Evolutionary conservation across 2,113 vertebrate genomes (phyloP).

Genomic region (Capricornis sumatraensis): DNA sequence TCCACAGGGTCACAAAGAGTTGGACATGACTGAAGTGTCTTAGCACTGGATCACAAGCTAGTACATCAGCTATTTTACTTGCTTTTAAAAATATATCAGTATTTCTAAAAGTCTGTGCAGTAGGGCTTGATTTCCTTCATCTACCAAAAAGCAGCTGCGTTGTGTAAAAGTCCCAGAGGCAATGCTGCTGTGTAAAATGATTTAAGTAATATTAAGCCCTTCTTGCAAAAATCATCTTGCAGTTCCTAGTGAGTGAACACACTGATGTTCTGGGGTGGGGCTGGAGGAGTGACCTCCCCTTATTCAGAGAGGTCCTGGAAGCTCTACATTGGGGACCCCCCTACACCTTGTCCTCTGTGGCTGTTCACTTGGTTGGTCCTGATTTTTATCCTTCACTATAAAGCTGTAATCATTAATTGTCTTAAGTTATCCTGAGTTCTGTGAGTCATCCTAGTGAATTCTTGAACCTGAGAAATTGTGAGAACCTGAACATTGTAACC

Average conservation of each 20-base stretch:
- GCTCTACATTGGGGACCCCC: not conserved
- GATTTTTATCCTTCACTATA: not conserved
- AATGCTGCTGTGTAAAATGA: conserved; percentile 19
- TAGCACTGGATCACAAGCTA: not conserved
- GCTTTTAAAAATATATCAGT: conserved; percentile 16
- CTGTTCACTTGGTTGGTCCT: not conserved
- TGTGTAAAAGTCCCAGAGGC: conserved; percentile 16
- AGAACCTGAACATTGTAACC: not conserved
- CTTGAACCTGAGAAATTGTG: not conserved
- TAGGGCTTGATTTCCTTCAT: conserved; percentile 10
- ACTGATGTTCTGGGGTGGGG: not conserved
- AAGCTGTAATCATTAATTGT: not conserved
- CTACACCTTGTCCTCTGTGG: not conserved
- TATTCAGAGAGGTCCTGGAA: not conserved
- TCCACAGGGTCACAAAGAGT: not conserved
- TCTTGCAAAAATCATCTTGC: not conserved
- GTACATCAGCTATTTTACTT: not conserved
- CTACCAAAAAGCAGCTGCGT: not conserved
- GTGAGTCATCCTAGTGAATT: not conserved
- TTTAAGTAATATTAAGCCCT: not conserved
- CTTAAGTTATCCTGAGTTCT: not conserved
- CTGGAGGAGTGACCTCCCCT: not conserved
- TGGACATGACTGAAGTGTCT: not conserved
- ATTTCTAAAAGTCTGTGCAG: not conserved
- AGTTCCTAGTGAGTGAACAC: not conserved